phyloP scores from a whole-genome alignment of 2,113 vertebrate genomes.

The Xyrauchen texanus region DNA sequence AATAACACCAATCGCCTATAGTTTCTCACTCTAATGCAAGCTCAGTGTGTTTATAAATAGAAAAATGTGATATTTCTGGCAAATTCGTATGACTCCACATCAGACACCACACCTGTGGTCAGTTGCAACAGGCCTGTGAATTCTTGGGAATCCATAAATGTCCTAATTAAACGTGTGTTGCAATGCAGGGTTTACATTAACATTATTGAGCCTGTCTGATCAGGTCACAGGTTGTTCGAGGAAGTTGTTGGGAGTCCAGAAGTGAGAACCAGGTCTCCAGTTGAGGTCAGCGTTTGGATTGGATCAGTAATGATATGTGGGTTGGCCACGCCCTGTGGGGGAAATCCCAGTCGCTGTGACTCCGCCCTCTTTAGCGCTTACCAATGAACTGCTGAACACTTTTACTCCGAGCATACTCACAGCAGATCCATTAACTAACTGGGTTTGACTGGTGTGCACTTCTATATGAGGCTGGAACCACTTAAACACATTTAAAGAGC shows the following conservation, averaged over 20 bases:
- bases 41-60: too few relatives aligned
- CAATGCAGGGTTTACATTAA: background rate
- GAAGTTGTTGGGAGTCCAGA: background rate
- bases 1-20: too few relatives aligned
- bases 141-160: background rate
- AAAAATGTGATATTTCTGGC: too few relatives aligned
- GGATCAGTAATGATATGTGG: background rate
- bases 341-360: conserved; percentile 6
- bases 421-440: background rate
- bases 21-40: too few relatives aligned
- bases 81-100: too few relatives aligned
- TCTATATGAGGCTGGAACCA: background rate
- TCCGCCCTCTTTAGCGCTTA: background rate
- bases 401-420: background rate
- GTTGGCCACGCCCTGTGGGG: conserved; percentile 23
- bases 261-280: background rate
- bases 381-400: background rate
- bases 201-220: too few relatives aligned
- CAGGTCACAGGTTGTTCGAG: background rate
- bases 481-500: background rate
- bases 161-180: background rate
- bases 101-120: too few relatives aligned
- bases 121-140: background rate
- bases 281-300: background rate
- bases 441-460: background rate